Evolutionary conservation across 1,140 invertebrate species (phyloP).

Genomic region (Holotrichia oblita): DNA sequence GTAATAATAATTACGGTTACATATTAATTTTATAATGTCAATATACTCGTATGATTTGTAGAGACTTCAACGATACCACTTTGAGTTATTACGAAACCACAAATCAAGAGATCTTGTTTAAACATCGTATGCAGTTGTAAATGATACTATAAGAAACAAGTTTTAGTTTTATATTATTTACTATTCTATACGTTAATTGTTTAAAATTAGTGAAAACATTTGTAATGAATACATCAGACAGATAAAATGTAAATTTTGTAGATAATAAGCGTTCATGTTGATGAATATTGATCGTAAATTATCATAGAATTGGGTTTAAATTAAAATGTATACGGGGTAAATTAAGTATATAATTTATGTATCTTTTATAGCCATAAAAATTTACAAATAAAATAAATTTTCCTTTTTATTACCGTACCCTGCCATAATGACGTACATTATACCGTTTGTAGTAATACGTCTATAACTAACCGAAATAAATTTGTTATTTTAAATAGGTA

Average conservation of each 20-base stretch:
- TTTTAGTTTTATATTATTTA: slow-evolving; percentile 7
- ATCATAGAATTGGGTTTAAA: slow-evolving; percentile 13
- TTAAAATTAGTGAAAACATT: slow-evolving; percentile 9
- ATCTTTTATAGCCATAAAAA: slow-evolving; percentile 6
- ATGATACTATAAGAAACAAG: too few species aligned
- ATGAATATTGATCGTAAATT: slow-evolving; percentile 8
- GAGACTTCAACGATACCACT: too few species aligned
- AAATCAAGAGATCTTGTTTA: neutral
- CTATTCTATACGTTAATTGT: neutral
- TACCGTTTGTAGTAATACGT: neutral
- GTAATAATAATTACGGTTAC: too few species aligned
- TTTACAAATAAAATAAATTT: too few species aligned
- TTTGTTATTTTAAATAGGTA: slow-evolving; percentile 3
- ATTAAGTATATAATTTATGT: slow-evolving; percentile 4
- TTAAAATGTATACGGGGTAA: slow-evolving; percentile 1
- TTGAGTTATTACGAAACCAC: neutral
- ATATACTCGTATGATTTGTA: too few species aligned
- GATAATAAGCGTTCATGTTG: slow-evolving; percentile 1
- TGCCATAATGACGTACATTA: slow-evolving; percentile 1
- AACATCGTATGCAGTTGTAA: neutral
- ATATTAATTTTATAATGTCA: too few species aligned
- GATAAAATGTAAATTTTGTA: neutral
- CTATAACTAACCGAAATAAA: slow-evolving; percentile 8
- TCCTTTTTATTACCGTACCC: slow-evolving; percentile 1
- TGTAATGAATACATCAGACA: slow-evolving; percentile 2